These are phyloP conservation scores for Poeciliopsis gracilis DNA, from an alignment of 2,797 vertebrate species.

Conservation along the genomic window DNA sequence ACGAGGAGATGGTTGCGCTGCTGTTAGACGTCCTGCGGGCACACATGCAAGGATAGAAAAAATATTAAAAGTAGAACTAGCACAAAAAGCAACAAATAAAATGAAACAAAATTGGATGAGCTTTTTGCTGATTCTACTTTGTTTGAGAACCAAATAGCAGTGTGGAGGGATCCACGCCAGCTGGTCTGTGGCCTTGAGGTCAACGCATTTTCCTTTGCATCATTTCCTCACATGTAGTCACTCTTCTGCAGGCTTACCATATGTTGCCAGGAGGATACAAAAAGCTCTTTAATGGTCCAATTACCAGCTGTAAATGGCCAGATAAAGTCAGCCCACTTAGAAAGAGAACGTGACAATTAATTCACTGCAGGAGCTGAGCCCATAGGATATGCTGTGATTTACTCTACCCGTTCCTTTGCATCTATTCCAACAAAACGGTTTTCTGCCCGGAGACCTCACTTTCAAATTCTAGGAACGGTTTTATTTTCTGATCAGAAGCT, in stretches of 20 bases:
- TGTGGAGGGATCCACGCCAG: conserved; percentile 32
- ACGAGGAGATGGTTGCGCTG: conserved; percentile 90
- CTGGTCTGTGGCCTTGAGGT: conserved; percentile 41
- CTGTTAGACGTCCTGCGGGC: conserved; percentile 88
- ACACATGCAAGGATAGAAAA: conserved; percentile 18
- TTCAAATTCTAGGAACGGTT: conserved; percentile 4
- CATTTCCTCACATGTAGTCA: conserved; percentile 29
- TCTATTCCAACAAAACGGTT: conserved; percentile 39
- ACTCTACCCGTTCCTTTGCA: conserved; percentile 47
- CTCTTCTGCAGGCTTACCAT: conserved; percentile 49
- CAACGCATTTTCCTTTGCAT: conserved; percentile 32
- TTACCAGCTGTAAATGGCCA: conserved; percentile 69
- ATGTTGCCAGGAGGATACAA: conserved; percentile 60
- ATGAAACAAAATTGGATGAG: conserved; percentile 41
- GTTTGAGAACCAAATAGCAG: conserved; percentile 46
- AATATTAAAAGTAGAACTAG: conserved; percentile 17
- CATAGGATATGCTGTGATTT: conserved; percentile 62
- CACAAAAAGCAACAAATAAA: conserved; percentile 40
- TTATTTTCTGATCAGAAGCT: conserved; percentile 33
- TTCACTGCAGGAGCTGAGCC: conserved; percentile 61
- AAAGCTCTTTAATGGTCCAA: conserved; percentile 69
- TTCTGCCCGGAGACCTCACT: conserved; percentile 5
- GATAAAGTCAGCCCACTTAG: conserved; percentile 73
- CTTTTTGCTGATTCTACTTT: conserved; percentile 25
- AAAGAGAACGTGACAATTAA: conserved; percentile 73